Conservation (phyloP, 2,113 vertebrate genomes). For the Salvelinus namaycush region DNA sequence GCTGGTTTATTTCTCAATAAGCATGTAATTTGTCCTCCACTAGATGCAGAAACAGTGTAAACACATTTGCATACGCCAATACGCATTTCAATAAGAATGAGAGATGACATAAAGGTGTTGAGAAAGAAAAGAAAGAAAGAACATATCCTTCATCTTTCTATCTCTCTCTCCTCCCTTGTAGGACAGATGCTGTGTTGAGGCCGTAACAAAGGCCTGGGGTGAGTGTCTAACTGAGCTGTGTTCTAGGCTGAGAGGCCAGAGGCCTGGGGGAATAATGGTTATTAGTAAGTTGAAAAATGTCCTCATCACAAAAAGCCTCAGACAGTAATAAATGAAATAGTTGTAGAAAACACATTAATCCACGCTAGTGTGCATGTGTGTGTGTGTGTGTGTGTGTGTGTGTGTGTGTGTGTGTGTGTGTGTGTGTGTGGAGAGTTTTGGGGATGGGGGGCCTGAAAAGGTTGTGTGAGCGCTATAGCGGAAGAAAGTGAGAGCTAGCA, state of each 20-base stretch:
- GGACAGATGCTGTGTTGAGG: neutral
- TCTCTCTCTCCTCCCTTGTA: neutral
- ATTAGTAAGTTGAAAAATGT: constrained; percentile 74
- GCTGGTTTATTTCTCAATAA: constrained; percentile 53
- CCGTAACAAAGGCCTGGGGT: neutral
- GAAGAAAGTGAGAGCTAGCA: constrained; percentile 35
- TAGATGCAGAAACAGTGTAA: constrained; percentile 52
- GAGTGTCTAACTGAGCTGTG: neutral
- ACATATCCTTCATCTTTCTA: neutral
- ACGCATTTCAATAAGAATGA: neutral
- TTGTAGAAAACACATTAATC: constrained; percentile 66
- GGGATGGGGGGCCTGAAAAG: constrained; percentile 20
- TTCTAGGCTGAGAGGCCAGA: constrained; percentile 47
- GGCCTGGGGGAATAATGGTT: constrained; percentile 67
- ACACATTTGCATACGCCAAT: constrained; percentile 55
- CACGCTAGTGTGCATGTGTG: constrained; percentile 22
- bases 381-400: constrained; percentile 22
- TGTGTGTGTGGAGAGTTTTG: constrained; percentile 20
- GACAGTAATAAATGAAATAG: constrained; percentile 72
- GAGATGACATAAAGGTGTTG: neutral
- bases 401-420: constrained; percentile 4
- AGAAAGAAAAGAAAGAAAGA: neutral
- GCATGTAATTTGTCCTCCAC: constrained; percentile 59
- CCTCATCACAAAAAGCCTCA: constrained; percentile 68
- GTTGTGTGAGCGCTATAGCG: constrained; percentile 14